Evolutionary conservation across 2,888 invertebrate genomes (phyloP), one percentile per base, ranked within the genome.

Genomic region (Euzetes globulus): DNA sequence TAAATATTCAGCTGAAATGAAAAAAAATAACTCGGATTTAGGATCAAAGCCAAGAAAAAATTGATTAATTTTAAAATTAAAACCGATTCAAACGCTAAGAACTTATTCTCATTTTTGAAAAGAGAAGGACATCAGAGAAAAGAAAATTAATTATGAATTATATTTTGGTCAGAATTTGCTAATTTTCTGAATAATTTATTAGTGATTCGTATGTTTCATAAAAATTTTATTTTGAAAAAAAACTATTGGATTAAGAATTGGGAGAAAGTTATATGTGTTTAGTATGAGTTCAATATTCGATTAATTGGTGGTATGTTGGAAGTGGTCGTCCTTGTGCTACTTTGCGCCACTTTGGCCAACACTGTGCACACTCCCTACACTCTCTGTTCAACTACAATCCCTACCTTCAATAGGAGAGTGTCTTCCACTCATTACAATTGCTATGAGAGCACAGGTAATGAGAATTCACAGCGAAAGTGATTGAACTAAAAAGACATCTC

Each of bases 311-410:
- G 55, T 55, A 55, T 55, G 55, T 11, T 55, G 19, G 22, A 63
- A 29, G 63, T 63, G 7, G 63, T 63, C 63, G 63, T 63, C 63
- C 63, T 63, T 63, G 63, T 63, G 63, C 63, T 63, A 63, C 63
- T 63, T 63, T 9, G 63, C 55, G 50, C 7, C 17, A 50, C 50
- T 50, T 17, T n/a, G n/a, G n/a, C n/a, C n/a, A n/a, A n/a, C n/a
- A n/a, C n/a, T n/a, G n/a, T n/a, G n/a, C n/a, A n/a, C 47, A 17
- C 47, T 47, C 47, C n/a, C 47, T 47, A 17, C 47, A 17, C 47
- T 47, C 47, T 15, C 15, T 47, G 17, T 47, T 3, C 15, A 47
- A 47, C n/a, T 15, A 47, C 15, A 9, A 47, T 47, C 47, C n/a
- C n/a, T n/a, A 47, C n/a, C 47, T 52, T 52, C 22, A 52, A 52